phyloP scores from a whole-genome alignment of 37 sponge, comb jelly and placozoan species.

The Tethya wilhelma region DNA sequence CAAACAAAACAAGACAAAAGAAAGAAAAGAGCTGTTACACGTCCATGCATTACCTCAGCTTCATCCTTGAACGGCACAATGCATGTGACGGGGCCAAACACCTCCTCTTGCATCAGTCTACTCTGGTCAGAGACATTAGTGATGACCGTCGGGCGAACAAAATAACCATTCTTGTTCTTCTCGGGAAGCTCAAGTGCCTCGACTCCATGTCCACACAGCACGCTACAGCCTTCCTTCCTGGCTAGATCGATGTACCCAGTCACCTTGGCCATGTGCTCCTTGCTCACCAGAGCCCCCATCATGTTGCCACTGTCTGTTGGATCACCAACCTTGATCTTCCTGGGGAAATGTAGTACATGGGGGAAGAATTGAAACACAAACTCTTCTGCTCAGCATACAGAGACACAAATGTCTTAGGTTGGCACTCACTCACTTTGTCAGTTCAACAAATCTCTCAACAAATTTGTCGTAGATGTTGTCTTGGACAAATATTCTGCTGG shows the following conservation, averaged over 20 bases:
- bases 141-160: slow-evolving; percentile 88
- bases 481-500: slow-evolving; percentile 88
- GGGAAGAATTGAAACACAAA: neutral
- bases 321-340: slow-evolving; percentile 80
- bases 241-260: slow-evolving; percentile 76
- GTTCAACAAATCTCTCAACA: slow-evolving; percentile 71
- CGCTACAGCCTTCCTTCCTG: slow-evolving; percentile 75
- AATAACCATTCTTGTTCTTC: slow-evolving; percentile 80
- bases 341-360: neutral
- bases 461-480: slow-evolving; percentile 73
- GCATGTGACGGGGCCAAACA: slow-evolving; percentile 93
- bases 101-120: slow-evolving; percentile 86
- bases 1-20: neutral
- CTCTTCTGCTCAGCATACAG: neutral
- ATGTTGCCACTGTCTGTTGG: slow-evolving; percentile 66
- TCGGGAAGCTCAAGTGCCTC: slow-evolving; percentile 70
- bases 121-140: slow-evolving; percentile 78
- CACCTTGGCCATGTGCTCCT: slow-evolving; percentile 90
- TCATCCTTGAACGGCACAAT: slow-evolving; percentile 86
- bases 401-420: neutral
- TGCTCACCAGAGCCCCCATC: slow-evolving; percentile 89
- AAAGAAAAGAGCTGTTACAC: neutral
- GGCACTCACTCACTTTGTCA: slow-evolving; percentile 64
- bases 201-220: slow-evolving; percentile 79
- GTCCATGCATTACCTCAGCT: slow-evolving; percentile 57